Conservation (phyloP, 2,888 invertebrate species). For the Argyra leucocephala region DNA sequence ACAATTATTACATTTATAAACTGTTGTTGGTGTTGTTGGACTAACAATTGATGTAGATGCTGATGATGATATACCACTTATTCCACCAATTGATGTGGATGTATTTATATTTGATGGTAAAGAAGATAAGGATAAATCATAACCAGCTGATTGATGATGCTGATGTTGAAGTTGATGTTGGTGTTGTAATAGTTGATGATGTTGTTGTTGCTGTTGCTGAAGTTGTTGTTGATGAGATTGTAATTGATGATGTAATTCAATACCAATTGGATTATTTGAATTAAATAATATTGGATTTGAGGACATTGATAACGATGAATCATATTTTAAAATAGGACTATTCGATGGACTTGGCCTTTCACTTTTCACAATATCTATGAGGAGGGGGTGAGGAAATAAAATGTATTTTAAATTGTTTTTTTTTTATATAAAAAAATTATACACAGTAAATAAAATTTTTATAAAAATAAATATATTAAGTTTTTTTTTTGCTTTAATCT, state of each 20-base stretch:
- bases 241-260: not conserved
- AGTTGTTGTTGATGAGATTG: too few species aligned
- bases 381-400: too few species aligned
- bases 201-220: not conserved
- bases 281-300: slow-evolving; percentile 8
- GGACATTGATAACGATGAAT: slow-evolving; percentile 39
- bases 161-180: slow-evolving; percentile 46
- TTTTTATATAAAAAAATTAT: too few species aligned
- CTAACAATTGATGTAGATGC: not conserved
- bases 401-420: too few species aligned
- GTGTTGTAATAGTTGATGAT: not conserved
- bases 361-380: slow-evolving; percentile 22
- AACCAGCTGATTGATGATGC: slow-evolving; percentile 34
- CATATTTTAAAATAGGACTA: slow-evolving; percentile 34
- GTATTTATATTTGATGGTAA: not conserved
- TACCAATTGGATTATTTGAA: slow-evolving; percentile 9
- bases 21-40: slow-evolving; percentile 26
- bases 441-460: too few species aligned
- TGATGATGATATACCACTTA: not conserved
- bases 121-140: slow-evolving; percentile 18
- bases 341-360: slow-evolving; percentile 23
- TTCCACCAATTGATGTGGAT: not conserved
- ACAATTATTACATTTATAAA: slow-evolving; percentile 41
- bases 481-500: too few species aligned
- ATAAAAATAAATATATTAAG: too few species aligned